phyloP scores from a whole-genome alignment of 2,888 invertebrate species.

The Zhengitettix transpicula region DNA sequence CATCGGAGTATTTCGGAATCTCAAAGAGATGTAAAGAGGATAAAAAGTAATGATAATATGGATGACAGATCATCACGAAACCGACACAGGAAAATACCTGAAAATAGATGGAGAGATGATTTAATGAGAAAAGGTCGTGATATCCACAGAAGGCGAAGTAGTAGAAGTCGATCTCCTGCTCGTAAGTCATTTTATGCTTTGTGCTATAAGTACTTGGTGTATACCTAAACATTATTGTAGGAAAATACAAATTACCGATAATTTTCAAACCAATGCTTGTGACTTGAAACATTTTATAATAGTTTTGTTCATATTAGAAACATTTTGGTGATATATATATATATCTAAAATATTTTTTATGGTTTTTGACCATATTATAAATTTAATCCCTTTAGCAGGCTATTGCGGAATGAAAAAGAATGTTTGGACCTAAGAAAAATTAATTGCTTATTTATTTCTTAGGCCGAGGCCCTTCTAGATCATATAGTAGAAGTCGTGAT shows the following conservation, averaged over 20 bases:
- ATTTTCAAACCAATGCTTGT: no score
- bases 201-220: no score
- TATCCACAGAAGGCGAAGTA: slow-evolving; percentile 8
- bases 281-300: no score
- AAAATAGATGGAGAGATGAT: slow-evolving; percentile 3
- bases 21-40: slow-evolving; percentile 2
- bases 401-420: no score
- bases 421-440: no score
- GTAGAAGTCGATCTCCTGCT: slow-evolving; percentile 4
- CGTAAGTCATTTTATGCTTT: background rate
- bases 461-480: background rate
- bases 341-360: no score
- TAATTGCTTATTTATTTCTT: background rate
- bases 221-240: no score
- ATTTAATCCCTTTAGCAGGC: no score
- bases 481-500: slow-evolving; percentile 5
- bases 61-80: background rate
- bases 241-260: no score
- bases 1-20: background rate
- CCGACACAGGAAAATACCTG: background rate
- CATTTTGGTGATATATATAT: no score
- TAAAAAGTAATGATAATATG: slow-evolving; percentile 1
- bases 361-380: no score
- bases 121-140: slow-evolving; percentile 3
- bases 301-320: no score